Evolutionary conservation across 2,888 invertebrate species (phyloP), one percentile per base, ranked within the genome.

Genomic region (Branchellion lobata): DNA sequence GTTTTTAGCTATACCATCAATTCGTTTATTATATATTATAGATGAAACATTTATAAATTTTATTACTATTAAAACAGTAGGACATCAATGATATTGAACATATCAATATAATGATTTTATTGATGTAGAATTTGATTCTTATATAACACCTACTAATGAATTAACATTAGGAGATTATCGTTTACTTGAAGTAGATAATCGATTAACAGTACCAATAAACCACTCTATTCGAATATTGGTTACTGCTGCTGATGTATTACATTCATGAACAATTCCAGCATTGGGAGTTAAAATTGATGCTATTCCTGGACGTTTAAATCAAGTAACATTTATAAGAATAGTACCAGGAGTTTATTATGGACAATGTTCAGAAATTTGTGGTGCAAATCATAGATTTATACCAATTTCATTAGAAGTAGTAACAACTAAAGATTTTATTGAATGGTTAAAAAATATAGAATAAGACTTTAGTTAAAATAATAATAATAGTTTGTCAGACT

Each of bases 321-420:
- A 87, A 89, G 88, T 85, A 75, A 90, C 88, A 84, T 90, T 92
- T 86, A 88, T 88, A 84, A 89, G 90, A 84, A 91, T 90, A 83
- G 90, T 91, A 1, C 89, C 91, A 0, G 92, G 92, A 68, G 84
- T 92, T 86, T 91, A 90, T 87, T 92, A 88, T 88, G 92, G 92
- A 0, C 92, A 93, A 90, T 93, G 92, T 86, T 93, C 92, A 84
- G 92, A 93, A 91, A 92, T 93, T 89, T 93, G 92, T 88, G 92
- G 92, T 0, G 90, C 91, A 78, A 92, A 93, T 86, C 92, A 93
- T 87, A 92, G 92, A 81, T 93, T 93, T 90, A 93, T 93, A 88
- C 92, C 92, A 47, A 92, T 92, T 90, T 76, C 79, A 21, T 29
- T 82, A 31, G 89, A 82, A 79, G 57, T 51, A 14, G 71, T 82